These are phyloP conservation scores for Ophonus ardosiacus DNA, from an alignment of 2,888 invertebrate genomes.

Conservation along the genomic window DNA sequence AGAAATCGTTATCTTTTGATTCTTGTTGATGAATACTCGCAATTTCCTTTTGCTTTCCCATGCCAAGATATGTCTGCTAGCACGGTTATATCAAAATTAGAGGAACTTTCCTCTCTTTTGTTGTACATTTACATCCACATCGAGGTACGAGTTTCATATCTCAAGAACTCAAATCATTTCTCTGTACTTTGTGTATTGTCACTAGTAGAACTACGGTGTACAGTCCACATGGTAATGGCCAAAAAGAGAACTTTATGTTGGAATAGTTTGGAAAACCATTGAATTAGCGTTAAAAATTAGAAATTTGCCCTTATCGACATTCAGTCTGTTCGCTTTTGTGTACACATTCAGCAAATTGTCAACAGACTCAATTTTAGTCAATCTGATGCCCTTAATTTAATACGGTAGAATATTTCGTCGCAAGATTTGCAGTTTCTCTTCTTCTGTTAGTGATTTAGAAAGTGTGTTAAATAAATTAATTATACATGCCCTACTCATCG, in stretches of 20 bases:
- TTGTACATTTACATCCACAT: constrained; percentile 66
- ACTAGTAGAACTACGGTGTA: constrained; percentile 66
- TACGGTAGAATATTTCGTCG: too few relatives aligned
- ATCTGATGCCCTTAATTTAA: too few relatives aligned
- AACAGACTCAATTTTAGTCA: too few relatives aligned
- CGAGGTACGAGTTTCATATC: too few relatives aligned
- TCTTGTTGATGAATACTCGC: constrained; percentile 65
- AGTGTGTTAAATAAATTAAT: too few relatives aligned
- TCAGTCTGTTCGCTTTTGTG: constrained; percentile 66
- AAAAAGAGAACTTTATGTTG: constrained; percentile 65
- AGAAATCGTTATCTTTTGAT: constrained; percentile 64
- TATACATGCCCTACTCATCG: too few relatives aligned
- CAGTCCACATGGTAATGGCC: constrained; percentile 65
- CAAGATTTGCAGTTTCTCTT: too few relatives aligned
- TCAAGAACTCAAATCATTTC: too few relatives aligned
- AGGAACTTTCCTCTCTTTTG: constrained; percentile 65
- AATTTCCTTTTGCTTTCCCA: constrained; percentile 65
- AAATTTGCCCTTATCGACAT: constrained; percentile 47
- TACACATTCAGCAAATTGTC: too few relatives aligned
- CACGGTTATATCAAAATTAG: constrained; percentile 64
- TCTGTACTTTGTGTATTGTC: constrained; percentile 61
- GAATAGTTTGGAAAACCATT: constrained; percentile 66
- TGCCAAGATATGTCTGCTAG: too few relatives aligned
- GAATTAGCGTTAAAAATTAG: constrained; percentile 60
- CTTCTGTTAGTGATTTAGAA: too few relatives aligned